phyloP scores from a whole-genome alignment of 2,797 vertebrate species.

The Psittacula derbiana region DNA sequence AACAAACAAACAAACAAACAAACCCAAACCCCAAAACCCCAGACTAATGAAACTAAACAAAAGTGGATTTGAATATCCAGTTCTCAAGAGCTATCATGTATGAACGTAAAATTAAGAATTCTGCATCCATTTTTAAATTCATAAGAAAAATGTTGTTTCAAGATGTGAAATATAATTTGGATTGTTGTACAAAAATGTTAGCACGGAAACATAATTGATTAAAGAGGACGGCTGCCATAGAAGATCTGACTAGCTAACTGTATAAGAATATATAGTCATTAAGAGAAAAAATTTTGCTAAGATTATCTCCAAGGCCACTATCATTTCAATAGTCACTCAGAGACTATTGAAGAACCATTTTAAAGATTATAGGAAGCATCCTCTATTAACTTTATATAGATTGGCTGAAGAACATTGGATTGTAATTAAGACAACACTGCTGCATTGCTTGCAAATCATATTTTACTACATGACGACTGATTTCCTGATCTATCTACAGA shows the following conservation, averaged over 20 bases:
- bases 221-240: neutral
- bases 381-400: neutral
- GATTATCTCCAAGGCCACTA: neutral
- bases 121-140: neutral
- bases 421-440: neutral
- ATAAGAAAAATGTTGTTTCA: neutral
- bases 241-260: neutral
- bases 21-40: neutral
- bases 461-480: neutral
- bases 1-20: neutral
- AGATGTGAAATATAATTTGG: neutral
- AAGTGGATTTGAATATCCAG: neutral
- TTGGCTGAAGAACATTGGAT: conserved; percentile 6
- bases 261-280: neutral
- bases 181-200: neutral
- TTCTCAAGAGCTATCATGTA: neutral
- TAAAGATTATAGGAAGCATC: neutral
- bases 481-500: neutral
- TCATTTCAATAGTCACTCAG: neutral
- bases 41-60: neutral
- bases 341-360: conserved; percentile 19
- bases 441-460: neutral
- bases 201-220: neutral
- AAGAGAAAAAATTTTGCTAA: conserved; percentile 10
- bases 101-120: neutral